Evolutionary conservation across 64 coral and sea anemone species (phyloP), one percentile per base, ranked within the genome.

Genomic region (Pachyseris speciosa): DNA sequence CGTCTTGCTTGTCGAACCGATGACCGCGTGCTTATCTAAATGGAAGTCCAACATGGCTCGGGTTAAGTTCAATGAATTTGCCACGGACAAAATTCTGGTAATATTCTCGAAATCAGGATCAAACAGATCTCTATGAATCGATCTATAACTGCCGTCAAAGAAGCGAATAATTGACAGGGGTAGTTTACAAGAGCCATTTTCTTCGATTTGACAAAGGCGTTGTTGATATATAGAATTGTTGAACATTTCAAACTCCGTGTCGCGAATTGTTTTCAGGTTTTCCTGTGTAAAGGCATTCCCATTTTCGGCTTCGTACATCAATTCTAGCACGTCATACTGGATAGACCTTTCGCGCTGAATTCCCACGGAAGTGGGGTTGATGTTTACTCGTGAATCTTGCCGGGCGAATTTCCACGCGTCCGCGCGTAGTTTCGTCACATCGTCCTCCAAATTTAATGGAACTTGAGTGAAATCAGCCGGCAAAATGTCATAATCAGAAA

Each of bases 351-450:
- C 96, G 44, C 32, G 68, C 32, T 98, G 96, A 26, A 64, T 75
- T 28, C 89, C 88, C 8, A 94, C 90, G 28, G 91, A 57, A 26
- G 87, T 84, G 1, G 96, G 93, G 34, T 94, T 98, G 36, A 94
- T 60, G 11, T 80, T 98, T 42, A 76, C 86, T 24, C 83, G 76
- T 11, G 86, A 69, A 79, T 98, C 96, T 41, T 92, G 84, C 28
- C 86, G 92, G 9, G 89, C 96, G 60, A 95, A 91, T 29, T 90
- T 89, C 96, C 96, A 98, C 9, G 96, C 96, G 80, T 98, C 96
- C 48, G 89, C 88, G 28, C 93, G 71, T 30, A 98, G 86, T 70
- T 98, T 98, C 59, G 87, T 92, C 33, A 72, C 85, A 85, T 98
- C 96, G 33, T 90, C 44, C 71, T 98, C 93, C 15, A 98, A 77